Evolutionary conservation across 2,888 invertebrate species (phyloP).

Genomic region (Cabera pusaria): DNA sequence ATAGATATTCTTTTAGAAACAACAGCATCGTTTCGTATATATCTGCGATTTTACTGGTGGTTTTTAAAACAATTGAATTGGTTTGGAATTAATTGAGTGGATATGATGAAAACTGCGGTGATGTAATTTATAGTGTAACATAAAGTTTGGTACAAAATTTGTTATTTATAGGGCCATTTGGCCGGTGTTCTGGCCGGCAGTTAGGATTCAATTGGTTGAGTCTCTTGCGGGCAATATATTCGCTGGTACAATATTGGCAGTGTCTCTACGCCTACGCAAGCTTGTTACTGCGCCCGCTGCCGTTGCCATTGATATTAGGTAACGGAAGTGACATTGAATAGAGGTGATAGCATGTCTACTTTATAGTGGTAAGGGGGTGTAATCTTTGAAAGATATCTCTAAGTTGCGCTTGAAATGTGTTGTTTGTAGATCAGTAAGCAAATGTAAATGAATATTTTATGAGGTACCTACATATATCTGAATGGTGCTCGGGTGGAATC

Average conservation of each 20-base stretch:
- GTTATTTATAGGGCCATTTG: slow-evolving; percentile 22
- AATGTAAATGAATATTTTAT: too few species aligned
- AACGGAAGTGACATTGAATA: slow-evolving; percentile 19
- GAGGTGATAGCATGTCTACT: slow-evolving; percentile 14
- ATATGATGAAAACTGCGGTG: slow-evolving; percentile 16
- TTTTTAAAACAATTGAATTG: slow-evolving; percentile 51
- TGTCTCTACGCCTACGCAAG: slow-evolving; percentile 27
- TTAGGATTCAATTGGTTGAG: slow-evolving; percentile 23
- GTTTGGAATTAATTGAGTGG: slow-evolving; percentile 43
- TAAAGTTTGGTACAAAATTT: slow-evolving; percentile 18
- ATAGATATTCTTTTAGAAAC: too few species aligned
- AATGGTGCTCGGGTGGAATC: too few species aligned
- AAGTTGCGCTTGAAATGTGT: too few species aligned
- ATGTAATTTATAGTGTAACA: slow-evolving; percentile 24
- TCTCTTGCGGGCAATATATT: slow-evolving; percentile 23
- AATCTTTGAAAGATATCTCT: too few species aligned
- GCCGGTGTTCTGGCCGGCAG: slow-evolving; percentile 10
- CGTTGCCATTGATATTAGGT: slow-evolving; percentile 19
- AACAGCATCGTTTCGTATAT: too few species aligned
- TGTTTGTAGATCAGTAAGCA: too few species aligned
- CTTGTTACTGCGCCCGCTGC: slow-evolving; percentile 18
- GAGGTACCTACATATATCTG: too few species aligned
- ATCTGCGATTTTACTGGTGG: slow-evolving; percentile 35
- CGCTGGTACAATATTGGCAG: slow-evolving; percentile 31
- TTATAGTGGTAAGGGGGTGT: too few species aligned